Conservation (phyloP, 1,140 invertebrate genomes). For the Aleiodes sp. region DNA sequence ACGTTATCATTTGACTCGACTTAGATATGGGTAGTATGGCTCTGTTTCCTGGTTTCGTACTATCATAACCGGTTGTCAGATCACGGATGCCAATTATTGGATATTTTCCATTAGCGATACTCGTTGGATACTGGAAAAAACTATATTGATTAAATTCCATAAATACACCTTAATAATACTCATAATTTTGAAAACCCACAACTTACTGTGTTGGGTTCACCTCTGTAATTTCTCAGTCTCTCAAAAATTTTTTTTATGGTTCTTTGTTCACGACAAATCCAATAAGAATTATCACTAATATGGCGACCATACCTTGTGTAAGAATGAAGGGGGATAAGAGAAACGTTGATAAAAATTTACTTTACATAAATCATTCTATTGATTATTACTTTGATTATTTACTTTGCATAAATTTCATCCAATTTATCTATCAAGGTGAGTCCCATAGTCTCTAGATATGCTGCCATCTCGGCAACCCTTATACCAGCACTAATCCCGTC, state of each 20-base stretch:
- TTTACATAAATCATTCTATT: neutral
- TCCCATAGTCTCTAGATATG: constrained; percentile 75
- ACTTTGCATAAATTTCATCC: constrained; percentile 60
- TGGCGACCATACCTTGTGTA: constrained; percentile 82
- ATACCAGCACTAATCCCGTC: constrained; percentile 92
- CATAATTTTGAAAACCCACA: neutral
- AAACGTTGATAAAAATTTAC: constrained; percentile 24
- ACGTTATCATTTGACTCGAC: constrained; percentile 96
- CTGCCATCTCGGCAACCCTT: constrained; percentile 81
- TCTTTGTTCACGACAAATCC: constrained; percentile 80
- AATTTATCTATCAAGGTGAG: constrained; percentile 80
- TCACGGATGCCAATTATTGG: constrained; percentile 82
- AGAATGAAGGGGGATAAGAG: constrained; percentile 10
- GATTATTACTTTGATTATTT: neutral
- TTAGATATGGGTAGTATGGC: constrained; percentile 81
- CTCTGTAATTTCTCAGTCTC: constrained; percentile 80
- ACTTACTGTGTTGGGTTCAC: constrained; percentile 71
- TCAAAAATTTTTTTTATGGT: constrained; percentile 84
- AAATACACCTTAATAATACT: constrained; percentile 21
- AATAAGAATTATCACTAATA: constrained; percentile 88
- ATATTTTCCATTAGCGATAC: constrained; percentile 76
- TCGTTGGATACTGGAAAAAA: constrained; percentile 77
- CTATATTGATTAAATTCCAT: constrained; percentile 22
- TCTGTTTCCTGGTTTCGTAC: constrained; percentile 74
- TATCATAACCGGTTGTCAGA: constrained; percentile 90